phyloP scores from a whole-genome alignment of 2,113 vertebrate genomes.

The Grammomys surdaster region DNA sequence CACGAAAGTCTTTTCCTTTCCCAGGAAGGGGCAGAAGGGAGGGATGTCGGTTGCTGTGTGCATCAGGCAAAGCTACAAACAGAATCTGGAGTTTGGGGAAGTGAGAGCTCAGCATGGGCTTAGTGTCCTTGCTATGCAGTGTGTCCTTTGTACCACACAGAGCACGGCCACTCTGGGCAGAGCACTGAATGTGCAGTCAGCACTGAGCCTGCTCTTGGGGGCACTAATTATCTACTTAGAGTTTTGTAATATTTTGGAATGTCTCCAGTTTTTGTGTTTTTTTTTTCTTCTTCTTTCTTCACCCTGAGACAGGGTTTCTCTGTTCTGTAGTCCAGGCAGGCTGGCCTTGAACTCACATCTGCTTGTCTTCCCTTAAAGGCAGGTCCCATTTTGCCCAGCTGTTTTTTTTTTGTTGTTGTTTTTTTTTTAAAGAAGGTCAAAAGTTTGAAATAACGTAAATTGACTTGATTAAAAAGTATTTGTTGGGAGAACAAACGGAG shows the following conservation, averaged over 20 bases:
- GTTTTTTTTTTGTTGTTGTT: background rate
- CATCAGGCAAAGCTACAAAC: background rate
- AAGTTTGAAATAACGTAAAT: constrained; percentile 19
- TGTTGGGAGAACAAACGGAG: background rate
- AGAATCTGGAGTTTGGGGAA: background rate
- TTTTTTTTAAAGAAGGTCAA: background rate
- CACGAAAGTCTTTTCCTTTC: background rate
- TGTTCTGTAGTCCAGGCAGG: background rate
- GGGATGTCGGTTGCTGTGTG: background rate
- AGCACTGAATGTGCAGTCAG: background rate
- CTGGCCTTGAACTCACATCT: background rate
- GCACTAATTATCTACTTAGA: background rate
- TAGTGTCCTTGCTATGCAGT: background rate
- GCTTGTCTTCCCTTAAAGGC: background rate
- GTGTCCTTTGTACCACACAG: background rate
- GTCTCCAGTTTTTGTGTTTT: background rate
- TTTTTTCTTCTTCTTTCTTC: background rate
- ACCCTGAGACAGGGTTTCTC: background rate
- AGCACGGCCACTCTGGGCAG: background rate
- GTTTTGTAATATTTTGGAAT: background rate
- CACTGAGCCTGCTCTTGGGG: background rate
- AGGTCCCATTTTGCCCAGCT: background rate
- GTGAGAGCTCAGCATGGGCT: background rate
- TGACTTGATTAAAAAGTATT: constrained; percentile 33
- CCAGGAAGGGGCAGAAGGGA: background rate